phyloP scores from a whole-genome alignment of 2,888 invertebrate species.

The Euzophera pinguis region DNA sequence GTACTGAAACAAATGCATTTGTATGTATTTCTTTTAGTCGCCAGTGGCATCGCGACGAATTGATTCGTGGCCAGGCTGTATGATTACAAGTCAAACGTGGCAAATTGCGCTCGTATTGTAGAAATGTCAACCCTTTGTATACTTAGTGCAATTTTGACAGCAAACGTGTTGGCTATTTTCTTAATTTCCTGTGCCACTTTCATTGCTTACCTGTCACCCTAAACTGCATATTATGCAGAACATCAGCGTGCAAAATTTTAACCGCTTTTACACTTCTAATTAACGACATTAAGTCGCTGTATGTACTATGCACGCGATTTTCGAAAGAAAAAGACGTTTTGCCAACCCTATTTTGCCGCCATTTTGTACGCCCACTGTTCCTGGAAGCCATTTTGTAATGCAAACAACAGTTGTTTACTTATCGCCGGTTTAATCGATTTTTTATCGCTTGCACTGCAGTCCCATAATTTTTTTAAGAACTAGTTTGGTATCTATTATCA shows the following conservation, averaged over 20 bases:
- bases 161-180: too few relatives aligned
- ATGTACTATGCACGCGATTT: conserved; percentile 3
- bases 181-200: too few relatives aligned
- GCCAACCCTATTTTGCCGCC: conserved; percentile 4
- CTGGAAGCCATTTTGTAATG: conserved; percentile 17
- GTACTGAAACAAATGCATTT: too few relatives aligned
- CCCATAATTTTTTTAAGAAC: conserved; percentile 4
- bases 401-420: conserved; percentile 17
- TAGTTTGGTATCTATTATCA: background rate
- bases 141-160: too few relatives aligned
- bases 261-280: background rate
- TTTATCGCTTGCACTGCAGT: conserved; percentile 11
- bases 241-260: background rate
- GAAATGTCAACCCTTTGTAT: too few relatives aligned
- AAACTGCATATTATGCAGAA: too few relatives aligned
- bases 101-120: too few relatives aligned
- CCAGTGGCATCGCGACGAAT: too few relatives aligned
- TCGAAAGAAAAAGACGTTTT: background rate
- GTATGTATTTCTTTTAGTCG: too few relatives aligned
- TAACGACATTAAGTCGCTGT: background rate
- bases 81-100: too few relatives aligned
- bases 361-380: conserved; percentile 16
- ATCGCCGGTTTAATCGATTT: conserved; percentile 17
- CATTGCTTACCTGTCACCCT: too few relatives aligned
- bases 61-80: too few relatives aligned